These are phyloP conservation scores for Epinephelus malabaricus DNA, from an alignment of 2,797 vertebrate genomes.

Conservation along the genomic window DNA sequence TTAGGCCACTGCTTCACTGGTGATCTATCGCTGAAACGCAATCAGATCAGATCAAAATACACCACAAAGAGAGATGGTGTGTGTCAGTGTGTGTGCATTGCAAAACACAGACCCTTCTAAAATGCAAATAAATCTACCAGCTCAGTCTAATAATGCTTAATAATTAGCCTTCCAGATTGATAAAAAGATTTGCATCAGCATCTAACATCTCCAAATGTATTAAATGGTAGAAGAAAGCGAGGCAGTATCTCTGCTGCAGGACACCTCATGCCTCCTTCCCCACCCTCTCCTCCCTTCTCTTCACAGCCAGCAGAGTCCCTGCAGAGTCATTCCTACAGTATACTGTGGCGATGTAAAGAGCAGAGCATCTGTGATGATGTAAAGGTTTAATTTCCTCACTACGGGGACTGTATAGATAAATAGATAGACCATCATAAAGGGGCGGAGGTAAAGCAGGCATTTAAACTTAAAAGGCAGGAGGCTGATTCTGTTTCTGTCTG, in stretches of 20 bases:
- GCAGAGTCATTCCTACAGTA: constrained; percentile 5
- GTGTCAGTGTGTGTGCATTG: constrained; percentile 7
- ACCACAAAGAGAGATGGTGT: neutral
- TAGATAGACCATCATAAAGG: constrained; percentile 40
- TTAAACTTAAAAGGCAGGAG: constrained; percentile 34
- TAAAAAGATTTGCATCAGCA: neutral
- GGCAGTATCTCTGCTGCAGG: neutral
- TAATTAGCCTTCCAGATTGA: neutral
- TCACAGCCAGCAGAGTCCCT: neutral
- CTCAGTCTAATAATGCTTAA: neutral
- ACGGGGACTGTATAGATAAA: constrained; percentile 31
- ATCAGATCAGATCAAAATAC: constrained; percentile 40
- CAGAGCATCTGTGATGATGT: constrained; percentile 46
- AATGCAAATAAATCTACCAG: constrained; percentile 1
- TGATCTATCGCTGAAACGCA: constrained; percentile 39
- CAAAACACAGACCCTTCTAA: neutral
- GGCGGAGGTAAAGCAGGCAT: constrained; percentile 21
- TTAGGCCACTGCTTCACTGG: constrained; percentile 63
- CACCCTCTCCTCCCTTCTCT: neutral
- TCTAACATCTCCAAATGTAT: neutral
- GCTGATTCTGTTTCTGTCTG: constrained; percentile 12
- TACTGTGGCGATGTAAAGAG: constrained; percentile 27
- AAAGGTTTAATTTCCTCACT: constrained; percentile 56
- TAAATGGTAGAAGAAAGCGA: neutral
- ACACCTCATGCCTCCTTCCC: neutral